phyloP scores from a whole-genome alignment of 2,113 vertebrate species.

The Athene noctua region DNA sequence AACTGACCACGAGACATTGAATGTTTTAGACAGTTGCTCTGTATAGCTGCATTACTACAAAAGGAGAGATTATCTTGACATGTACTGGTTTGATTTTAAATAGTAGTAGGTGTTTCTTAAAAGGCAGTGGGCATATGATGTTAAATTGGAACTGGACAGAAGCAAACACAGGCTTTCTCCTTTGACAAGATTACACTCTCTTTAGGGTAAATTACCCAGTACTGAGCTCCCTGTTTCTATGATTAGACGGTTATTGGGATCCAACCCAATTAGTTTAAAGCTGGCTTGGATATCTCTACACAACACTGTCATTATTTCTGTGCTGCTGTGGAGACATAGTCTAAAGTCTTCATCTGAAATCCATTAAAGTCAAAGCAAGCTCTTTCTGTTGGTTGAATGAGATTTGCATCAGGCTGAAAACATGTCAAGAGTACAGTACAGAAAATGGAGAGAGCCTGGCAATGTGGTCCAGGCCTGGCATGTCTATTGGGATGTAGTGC shows the following conservation, averaged over 20 bases:
- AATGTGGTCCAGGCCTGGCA: not conserved
- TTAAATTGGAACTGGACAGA: not conserved
- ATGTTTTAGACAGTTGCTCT: not conserved
- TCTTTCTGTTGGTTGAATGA: slow-evolving; percentile 14
- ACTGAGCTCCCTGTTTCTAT: not conserved
- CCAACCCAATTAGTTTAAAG: slow-evolving; percentile 45
- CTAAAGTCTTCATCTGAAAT: slow-evolving; percentile 37
- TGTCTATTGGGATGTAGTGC: not conserved
- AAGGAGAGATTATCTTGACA: not conserved
- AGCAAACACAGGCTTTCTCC: slow-evolving; percentile 14
- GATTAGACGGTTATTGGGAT: slow-evolving; percentile 24
- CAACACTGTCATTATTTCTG: not conserved
- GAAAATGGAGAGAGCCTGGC: not conserved
- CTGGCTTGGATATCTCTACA: slow-evolving; percentile 18
- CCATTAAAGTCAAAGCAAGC: slow-evolving; percentile 20
- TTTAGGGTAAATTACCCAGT: slow-evolving; percentile 36
- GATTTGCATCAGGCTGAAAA: slow-evolving; percentile 41
- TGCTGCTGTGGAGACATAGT: not conserved
- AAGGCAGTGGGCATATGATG: not conserved
- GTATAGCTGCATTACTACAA: not conserved
- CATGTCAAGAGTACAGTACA: not conserved
- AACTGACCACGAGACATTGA: not conserved
- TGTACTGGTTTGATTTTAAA: slow-evolving; percentile 5
- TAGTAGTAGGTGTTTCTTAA: not conserved
- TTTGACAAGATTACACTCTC: slow-evolving; percentile 12